Conservation (phyloP, 2,888 invertebrate species). For the Leptinotarsa peninsularis region DNA sequence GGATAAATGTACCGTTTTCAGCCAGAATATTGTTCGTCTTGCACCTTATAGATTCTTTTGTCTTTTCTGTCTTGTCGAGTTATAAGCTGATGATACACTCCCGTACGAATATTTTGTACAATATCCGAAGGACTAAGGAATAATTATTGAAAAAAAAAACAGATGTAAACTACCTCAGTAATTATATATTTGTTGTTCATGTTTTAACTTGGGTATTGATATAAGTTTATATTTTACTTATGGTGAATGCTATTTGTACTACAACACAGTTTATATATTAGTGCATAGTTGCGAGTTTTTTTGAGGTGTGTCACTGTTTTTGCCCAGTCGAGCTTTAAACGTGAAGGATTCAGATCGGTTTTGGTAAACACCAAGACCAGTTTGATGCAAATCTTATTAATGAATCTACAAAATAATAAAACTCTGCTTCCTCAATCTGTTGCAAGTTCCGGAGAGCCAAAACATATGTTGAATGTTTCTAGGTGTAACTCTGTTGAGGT, state of each 20-base stretch:
- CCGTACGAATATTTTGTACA: constrained; percentile 49
- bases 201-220: constrained; percentile 64
- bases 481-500: not conserved
- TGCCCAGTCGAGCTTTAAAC: constrained; percentile 21
- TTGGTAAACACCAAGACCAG: not conserved
- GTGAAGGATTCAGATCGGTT: constrained; percentile 25
- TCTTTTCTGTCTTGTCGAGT: constrained; percentile 35
- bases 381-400: no score
- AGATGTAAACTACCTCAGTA: constrained; percentile 67
- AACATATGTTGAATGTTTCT: no score
- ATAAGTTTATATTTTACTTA: constrained; percentile 60
- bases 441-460: no score
- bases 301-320: constrained; percentile 67
- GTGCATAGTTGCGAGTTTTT: constrained; percentile 51
- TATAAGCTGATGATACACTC: constrained; percentile 21
- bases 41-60: constrained; percentile 36
- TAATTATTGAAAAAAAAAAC: constrained; percentile 44
- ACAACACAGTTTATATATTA: constrained; percentile 51
- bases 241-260: constrained; percentile 67
- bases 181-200: constrained; percentile 68
- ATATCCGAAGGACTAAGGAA: constrained; percentile 65
- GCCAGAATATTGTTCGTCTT: constrained; percentile 30
- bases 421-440: no score
- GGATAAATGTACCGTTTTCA: constrained; percentile 57
- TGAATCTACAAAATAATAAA: no score